Evolutionary conservation across 2,797 vertebrate genomes (phyloP).

Genomic region (Cirrhinus mrigala): DNA sequence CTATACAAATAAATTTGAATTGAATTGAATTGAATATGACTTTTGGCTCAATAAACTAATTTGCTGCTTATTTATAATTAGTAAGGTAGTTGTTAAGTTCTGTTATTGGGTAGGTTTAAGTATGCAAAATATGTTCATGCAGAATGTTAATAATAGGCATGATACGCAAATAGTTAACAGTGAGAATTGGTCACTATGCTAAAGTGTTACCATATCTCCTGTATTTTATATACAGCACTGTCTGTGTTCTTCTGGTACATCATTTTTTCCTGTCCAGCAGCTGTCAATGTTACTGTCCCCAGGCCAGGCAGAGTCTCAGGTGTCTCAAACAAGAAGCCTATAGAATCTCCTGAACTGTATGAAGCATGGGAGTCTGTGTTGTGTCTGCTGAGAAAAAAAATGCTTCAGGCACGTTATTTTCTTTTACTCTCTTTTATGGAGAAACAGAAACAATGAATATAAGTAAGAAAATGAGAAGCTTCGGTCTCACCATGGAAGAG

Average conservation of each 20-base stretch:
- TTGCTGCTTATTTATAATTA: too few species aligned
- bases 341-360: not conserved
- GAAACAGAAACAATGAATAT: not conserved
- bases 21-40: too few species aligned
- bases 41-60: too few species aligned
- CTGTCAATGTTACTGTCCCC: slow-evolving; percentile 13
- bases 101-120: too few species aligned
- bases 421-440: not conserved
- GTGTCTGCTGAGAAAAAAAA: not conserved
- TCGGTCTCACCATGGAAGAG: not conserved
- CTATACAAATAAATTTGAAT: too few species aligned
- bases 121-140: too few species aligned
- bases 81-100: too few species aligned
- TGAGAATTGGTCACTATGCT: too few species aligned
- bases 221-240: not conserved
- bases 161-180: too few species aligned
- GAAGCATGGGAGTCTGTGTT: not conserved
- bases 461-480: not conserved
- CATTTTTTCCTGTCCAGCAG: not conserved
- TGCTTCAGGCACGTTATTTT: not conserved
- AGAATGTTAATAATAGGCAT: too few species aligned
- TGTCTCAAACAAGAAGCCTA: not conserved
- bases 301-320: not conserved
- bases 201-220: not conserved
- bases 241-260: not conserved